Evolutionary conservation across 2,113 vertebrate genomes (phyloP), one percentile per base, ranked within the genome.

Genomic region (Hippocampus comes): DNA sequence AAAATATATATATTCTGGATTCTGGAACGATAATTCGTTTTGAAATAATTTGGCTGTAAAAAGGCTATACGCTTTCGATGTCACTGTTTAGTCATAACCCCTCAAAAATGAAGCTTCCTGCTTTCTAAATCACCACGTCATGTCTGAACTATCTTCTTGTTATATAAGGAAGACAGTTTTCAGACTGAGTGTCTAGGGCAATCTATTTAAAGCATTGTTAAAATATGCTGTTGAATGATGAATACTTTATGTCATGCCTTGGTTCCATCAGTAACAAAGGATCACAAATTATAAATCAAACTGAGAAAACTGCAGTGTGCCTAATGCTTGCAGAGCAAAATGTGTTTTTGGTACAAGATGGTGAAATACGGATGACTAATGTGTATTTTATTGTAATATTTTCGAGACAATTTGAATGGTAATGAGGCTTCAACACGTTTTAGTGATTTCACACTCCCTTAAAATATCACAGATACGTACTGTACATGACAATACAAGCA

Each of bases 201-300:
- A 2, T 77, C 79, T 88, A 79, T 86, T 88, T 84, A 82, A 80
- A 82, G 84, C 59, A 1, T 20, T 38, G 63, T 76, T 88, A 73
- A 73, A 76, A 70, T 68, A 60, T 66, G 34, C 72, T 42, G 79
- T 81, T 63, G 66, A 80, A 60, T 74, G 72, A 86, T 77, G 78
- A 83, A 77, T 74, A 70, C 74, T 79, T 67, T 71, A 79, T 76
- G 78, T 67, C 77, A 67, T 46, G 61, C 72, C 74, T 78, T 72
- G 67, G 68, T 76, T 84, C 68, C 74, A 74, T 85, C 78, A 74
- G 15, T 49, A 18, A 49, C 48, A 49, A 49, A 53, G 51, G 6
- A 53, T n/a, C 7, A 53, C 68, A 68, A 38, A 67, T 73, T 64
- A 77, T 27, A 61, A 59, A 66, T 23, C 9, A 2, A 57, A 7